Conservation (phyloP, 2,888 invertebrate species). For the Candidula unifasciata region DNA sequence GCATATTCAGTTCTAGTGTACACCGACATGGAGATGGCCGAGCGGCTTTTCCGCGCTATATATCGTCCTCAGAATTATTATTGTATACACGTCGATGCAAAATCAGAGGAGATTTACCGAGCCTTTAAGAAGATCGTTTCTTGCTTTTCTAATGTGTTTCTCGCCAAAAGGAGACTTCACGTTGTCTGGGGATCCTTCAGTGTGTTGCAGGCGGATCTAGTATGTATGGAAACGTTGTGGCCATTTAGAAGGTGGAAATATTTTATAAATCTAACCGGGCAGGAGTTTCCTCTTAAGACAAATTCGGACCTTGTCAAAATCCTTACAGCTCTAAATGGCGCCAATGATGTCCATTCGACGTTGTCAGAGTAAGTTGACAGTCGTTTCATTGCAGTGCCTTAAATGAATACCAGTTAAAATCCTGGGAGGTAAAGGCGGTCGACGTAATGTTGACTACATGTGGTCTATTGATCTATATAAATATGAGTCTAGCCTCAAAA, state of each 20-base stretch:
- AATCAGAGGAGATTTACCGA: background rate
- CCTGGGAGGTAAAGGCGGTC: too few species aligned
- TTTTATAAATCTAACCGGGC: constrained; percentile 74
- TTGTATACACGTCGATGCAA: constrained; percentile 44
- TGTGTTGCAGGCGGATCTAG: constrained; percentile 37
- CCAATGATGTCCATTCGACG: constrained; percentile 66
- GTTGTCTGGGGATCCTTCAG: constrained; percentile 39
- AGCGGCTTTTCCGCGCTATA: constrained; percentile 36
- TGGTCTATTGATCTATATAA: too few species aligned
- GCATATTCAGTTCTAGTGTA: constrained; percentile 40
- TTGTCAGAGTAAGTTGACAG: constrained; percentile 33
- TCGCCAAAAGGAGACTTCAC: constrained; percentile 5
- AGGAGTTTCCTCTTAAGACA: constrained; percentile 74
- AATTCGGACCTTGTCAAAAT: constrained; percentile 72
- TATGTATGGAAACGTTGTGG: constrained; percentile 42
- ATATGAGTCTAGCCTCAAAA: too few species aligned
- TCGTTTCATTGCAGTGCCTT: background rate
- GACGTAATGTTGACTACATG: too few species aligned
- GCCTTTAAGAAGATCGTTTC: constrained; percentile 21
- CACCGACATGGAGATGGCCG: constrained; percentile 44
- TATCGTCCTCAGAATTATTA: constrained; percentile 48
- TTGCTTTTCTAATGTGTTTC: constrained; percentile 34
- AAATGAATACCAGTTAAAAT: too few species aligned
- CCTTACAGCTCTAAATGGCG: constrained; percentile 67
- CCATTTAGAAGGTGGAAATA: constrained; percentile 43